Evolutionary conservation across 2,113 vertebrate species (phyloP).

Genomic region (Castor canadensis): DNA sequence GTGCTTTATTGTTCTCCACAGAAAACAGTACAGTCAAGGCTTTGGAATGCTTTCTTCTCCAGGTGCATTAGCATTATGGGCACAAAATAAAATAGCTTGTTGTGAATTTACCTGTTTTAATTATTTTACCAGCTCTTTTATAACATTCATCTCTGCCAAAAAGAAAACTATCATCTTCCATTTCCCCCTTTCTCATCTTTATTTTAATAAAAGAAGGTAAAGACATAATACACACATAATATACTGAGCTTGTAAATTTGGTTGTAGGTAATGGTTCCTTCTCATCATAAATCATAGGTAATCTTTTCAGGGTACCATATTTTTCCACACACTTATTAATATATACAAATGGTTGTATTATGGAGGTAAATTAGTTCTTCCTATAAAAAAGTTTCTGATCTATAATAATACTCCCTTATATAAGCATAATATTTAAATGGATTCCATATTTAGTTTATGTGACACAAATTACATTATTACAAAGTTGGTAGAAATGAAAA

Average conservation of each 20-base stretch:
- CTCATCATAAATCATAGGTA: neutral
- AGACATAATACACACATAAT: neutral
- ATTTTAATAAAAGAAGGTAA: constrained; percentile 39
- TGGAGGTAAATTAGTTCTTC: neutral
- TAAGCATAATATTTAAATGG: neutral
- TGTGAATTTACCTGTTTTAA: constrained; percentile 26
- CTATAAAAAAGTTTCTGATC: neutral
- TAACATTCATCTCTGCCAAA: neutral
- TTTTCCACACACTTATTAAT: neutral
- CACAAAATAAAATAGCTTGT: neutral
- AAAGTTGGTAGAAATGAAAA: constrained; percentile 27
- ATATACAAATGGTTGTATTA: neutral
- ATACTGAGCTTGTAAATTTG: constrained; percentile 1
- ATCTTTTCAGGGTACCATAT: neutral
- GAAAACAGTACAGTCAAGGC: neutral
- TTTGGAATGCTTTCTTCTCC: constrained; percentile 51
- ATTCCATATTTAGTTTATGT: neutral
- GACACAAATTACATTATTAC: neutral
- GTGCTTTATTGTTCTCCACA: constrained; percentile 55
- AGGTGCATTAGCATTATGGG: neutral
- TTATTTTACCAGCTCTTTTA: constrained; percentile 50
- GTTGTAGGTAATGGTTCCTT: neutral
- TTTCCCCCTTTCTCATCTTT: constrained; percentile 24
- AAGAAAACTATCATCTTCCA: constrained; percentile 5
- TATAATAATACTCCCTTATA: neutral